Evolutionary conservation across 2,113 vertebrate genomes (phyloP).

Genomic region (Callocephalon fimbriatum): DNA sequence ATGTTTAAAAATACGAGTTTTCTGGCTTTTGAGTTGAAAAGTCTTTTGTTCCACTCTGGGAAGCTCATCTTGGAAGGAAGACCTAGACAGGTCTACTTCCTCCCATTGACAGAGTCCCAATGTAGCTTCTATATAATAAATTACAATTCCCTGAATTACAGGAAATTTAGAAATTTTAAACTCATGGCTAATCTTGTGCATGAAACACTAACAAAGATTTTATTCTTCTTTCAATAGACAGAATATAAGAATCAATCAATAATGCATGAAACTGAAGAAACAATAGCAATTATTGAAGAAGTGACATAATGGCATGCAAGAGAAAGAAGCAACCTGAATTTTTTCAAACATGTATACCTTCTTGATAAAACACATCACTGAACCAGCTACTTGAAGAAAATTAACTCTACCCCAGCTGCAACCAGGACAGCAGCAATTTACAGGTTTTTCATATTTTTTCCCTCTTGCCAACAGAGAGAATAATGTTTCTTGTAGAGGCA

Average conservation of each 20-base stretch:
- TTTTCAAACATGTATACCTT: neutral
- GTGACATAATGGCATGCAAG: neutral
- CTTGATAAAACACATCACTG: neutral
- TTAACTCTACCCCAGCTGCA: neutral
- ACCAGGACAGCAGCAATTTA: neutral
- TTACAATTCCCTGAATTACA: neutral
- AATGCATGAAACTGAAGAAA: neutral
- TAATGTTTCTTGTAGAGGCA: rapidly evolving
- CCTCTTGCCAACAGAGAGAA: neutral
- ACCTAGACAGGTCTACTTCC: neutral
- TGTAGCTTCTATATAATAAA: neutral
- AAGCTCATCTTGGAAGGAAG: neutral
- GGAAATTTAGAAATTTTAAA: neutral
- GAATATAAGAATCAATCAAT: neutral
- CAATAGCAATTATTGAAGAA: neutral
- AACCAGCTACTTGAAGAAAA: neutral
- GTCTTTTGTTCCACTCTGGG: neutral
- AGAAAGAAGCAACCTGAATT: neutral
- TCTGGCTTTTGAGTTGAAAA: neutral
- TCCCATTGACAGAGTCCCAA: neutral
- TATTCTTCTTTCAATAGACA: conserved; percentile 8
- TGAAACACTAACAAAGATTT: neutral
- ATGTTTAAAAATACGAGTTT: neutral
- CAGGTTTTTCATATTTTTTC: neutral
- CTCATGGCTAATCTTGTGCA: neutral